phyloP scores from a whole-genome alignment of 2,797 vertebrate species.

The Okamejei kenojei region DNA sequence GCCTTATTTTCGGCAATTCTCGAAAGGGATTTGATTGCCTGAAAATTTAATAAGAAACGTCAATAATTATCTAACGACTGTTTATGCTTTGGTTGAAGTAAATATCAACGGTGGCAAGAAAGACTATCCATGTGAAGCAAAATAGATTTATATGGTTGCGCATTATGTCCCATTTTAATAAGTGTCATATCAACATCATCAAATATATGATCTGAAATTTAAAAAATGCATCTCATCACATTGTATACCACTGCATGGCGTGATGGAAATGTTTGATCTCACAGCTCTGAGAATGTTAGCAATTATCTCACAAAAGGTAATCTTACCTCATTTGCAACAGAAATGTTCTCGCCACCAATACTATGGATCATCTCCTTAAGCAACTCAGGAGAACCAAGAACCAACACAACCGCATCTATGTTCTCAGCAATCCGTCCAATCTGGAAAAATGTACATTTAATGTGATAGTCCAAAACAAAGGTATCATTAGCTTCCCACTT shows the following conservation, averaged over 20 bases:
- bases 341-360: slow-evolving; percentile 74
- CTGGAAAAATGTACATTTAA: slow-evolving; percentile 51
- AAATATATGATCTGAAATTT: background rate
- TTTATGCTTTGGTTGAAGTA: background rate
- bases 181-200: background rate
- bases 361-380: slow-evolving; percentile 69
- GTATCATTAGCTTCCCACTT: no score
- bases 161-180: background rate
- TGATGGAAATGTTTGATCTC: background rate
- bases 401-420: slow-evolving; percentile 63
- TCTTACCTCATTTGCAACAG: slow-evolving; percentile 80
- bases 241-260: no score
- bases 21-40: slow-evolving; percentile 77
- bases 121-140: background rate
- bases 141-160: background rate
- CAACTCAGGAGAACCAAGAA: slow-evolving; percentile 68
- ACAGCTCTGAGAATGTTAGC: background rate
- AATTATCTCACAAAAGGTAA: background rate
- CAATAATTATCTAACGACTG: background rate
- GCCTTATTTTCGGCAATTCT: slow-evolving; percentile 68
- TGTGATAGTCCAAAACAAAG: background rate
- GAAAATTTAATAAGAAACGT: slow-evolving; percentile 40
- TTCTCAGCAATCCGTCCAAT: slow-evolving; percentile 75
- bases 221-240: background rate
- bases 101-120: background rate